A percentile compares a stretch with the other conserved stretches of the same genome.
phyloP scores from a whole-genome alignment of 2,113 vertebrate genomes.

The Fregata magnificens region DNA sequence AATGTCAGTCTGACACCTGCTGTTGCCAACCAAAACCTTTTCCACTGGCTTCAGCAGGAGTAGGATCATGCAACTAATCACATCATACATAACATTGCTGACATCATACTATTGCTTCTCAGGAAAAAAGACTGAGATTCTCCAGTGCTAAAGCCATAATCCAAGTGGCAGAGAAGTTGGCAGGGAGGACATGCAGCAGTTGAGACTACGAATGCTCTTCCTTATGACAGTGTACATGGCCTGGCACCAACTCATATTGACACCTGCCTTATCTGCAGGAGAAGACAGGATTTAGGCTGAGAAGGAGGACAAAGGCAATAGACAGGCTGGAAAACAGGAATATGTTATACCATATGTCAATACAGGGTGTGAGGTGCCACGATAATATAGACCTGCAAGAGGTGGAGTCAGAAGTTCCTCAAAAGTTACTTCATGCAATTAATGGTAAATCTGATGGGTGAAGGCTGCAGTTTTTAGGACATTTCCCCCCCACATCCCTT shows the following conservation, averaged over 20 bases:
- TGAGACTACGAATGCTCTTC: neutral
- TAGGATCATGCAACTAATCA: neutral
- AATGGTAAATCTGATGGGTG: neutral
- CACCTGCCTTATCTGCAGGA: slow-evolving; percentile 17
- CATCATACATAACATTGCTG: neutral
- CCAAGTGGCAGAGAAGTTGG: neutral
- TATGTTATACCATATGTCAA: neutral
- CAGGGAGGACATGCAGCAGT: neutral
- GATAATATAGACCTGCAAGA: neutral
- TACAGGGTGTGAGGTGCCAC: neutral
- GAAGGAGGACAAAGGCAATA: neutral
- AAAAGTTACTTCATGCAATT: neutral
- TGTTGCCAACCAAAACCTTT: neutral
- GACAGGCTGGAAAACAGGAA: neutral
- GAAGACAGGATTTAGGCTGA: neutral
- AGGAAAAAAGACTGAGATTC: neutral
- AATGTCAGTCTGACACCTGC: neutral
- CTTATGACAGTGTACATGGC: neutral
- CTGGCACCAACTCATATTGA: neutral
- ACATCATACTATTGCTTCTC: neutral
- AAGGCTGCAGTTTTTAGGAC: neutral
- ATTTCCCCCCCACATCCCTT: neutral
- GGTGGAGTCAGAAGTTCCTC: neutral
- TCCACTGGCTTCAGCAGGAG: neutral
- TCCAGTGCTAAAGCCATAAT: neutral